Evolutionary conservation across 2,797 vertebrate genomes (phyloP).

Genomic region (Macropus fuliginosus): DNA sequence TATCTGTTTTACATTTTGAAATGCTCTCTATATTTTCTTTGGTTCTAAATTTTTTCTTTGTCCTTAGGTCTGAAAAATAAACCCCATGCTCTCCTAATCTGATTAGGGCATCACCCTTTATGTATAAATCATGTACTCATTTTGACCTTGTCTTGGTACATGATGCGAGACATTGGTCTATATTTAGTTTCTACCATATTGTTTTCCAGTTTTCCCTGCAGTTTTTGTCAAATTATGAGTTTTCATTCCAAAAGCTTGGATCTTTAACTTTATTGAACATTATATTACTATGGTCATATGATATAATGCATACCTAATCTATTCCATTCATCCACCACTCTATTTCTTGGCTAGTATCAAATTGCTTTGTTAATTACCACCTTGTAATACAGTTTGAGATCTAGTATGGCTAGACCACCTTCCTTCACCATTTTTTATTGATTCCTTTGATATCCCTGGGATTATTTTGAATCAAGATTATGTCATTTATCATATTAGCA

Average conservation of each 20-base stretch:
- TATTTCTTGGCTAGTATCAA: background rate
- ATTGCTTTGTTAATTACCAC: background rate
- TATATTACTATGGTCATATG: background rate
- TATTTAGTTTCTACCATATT: background rate
- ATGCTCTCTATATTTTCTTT: background rate
- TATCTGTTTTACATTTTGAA: background rate
- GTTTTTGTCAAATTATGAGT: background rate
- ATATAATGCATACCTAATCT: background rate
- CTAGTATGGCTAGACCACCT: background rate
- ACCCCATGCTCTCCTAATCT: background rate
- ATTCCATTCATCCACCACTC: background rate
- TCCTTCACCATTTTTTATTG: background rate
- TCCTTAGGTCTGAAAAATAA: background rate
- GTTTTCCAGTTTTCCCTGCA: background rate
- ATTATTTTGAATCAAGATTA: background rate
- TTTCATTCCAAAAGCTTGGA: background rate
- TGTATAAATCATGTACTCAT: background rate
- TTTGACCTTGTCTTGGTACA: background rate
- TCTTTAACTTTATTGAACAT: background rate
- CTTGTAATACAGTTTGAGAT: background rate
- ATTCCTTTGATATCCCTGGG: background rate
- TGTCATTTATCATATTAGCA: background rate
- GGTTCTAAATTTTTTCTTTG: background rate
- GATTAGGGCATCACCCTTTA: background rate
- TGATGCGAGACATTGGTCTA: background rate